Conservation (phyloP, 2,888 invertebrate species). For the Pyrrhia umbra region DNA sequence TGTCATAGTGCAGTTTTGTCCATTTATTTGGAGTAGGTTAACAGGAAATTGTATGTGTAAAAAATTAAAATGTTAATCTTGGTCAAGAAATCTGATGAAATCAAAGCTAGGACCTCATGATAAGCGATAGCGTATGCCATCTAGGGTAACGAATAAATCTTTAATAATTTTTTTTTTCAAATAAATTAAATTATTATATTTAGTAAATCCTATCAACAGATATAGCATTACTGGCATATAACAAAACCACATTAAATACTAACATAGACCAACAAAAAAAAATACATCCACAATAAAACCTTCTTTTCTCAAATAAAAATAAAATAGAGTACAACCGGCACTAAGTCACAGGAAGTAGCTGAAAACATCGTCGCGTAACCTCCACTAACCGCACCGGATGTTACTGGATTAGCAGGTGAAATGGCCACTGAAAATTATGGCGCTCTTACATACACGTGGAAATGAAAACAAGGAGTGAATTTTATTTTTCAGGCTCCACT, state of each 20-base stretch:
- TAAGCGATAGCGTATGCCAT: too few species aligned
- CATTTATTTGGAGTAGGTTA: too few species aligned
- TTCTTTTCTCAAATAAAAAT: constrained; percentile 56
- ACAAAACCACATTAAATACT: background rate
- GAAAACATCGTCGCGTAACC: constrained; percentile 73
- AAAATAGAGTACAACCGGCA: constrained; percentile 55
- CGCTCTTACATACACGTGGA: constrained; percentile 52
- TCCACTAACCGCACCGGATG: constrained; percentile 63
- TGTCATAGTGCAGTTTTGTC: too few species aligned
- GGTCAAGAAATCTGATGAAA: too few species aligned
- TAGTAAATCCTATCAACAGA: too few species aligned
- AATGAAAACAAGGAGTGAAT: constrained; percentile 45
- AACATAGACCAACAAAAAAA: constrained; percentile 10
- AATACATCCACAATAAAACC: constrained; percentile 11
- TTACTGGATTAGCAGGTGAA: constrained; percentile 60
- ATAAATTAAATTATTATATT: too few species aligned
- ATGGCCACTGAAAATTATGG: constrained; percentile 60
- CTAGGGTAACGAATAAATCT: too few species aligned
- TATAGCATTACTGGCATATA: too few species aligned
- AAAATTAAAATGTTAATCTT: too few species aligned
- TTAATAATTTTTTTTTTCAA: too few species aligned
- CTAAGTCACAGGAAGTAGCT: constrained; percentile 71
- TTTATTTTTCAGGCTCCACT: constrained; percentile 48
- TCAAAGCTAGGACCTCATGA: too few species aligned
- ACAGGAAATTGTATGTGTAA: too few species aligned